These are phyloP conservation scores for Rhynchomys soricoides DNA, from an alignment of 2,113 vertebrate genomes.

Conservation along the genomic window DNA sequence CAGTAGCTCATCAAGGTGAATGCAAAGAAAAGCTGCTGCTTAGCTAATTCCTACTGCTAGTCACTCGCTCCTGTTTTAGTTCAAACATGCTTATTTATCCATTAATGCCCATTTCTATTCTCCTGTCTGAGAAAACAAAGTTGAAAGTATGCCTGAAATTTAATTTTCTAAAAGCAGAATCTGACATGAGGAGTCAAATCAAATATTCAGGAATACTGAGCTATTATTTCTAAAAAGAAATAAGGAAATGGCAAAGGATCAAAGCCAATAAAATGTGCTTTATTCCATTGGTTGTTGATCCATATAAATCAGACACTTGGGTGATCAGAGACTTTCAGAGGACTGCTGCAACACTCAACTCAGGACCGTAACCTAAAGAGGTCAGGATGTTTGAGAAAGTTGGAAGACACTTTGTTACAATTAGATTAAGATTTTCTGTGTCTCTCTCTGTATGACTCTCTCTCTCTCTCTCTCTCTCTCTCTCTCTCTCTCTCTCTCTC, in stretches of 20 bases:
- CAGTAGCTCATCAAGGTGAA: conserved; percentile 37
- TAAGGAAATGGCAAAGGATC: background rate
- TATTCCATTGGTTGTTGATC: background rate
- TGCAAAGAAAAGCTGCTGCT: background rate
- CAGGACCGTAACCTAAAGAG: background rate
- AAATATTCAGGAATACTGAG: background rate
- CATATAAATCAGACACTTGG: background rate
- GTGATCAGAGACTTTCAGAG: background rate
- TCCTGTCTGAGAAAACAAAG: background rate
- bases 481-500: background rate
- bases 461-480: background rate
- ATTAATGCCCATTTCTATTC: background rate
- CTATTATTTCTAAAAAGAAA: background rate
- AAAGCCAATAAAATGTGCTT: background rate
- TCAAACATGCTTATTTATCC: background rate
- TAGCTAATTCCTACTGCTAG: background rate
- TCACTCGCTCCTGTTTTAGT: background rate
- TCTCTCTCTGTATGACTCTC: background rate
- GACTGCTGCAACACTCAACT: background rate
- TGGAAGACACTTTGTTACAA: background rate
- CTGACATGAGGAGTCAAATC: background rate
- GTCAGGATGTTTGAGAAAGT: background rate
- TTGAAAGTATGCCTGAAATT: background rate
- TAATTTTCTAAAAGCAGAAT: background rate
- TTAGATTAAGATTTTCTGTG: background rate